phyloP scores from a whole-genome alignment of 2,797 vertebrate genomes.

The Lindbergichthys nudifrons region DNA sequence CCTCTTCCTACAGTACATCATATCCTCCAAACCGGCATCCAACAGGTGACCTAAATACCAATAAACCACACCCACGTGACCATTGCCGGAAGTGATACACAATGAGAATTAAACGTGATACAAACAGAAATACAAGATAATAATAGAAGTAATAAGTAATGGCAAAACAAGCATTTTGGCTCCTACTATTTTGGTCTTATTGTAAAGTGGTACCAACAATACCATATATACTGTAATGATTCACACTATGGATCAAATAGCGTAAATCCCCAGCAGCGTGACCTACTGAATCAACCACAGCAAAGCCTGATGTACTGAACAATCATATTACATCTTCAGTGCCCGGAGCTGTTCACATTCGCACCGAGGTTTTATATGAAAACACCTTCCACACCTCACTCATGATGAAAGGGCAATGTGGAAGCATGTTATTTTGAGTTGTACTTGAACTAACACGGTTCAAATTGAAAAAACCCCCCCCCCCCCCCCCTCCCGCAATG shows the following conservation, averaged over 20 bases:
- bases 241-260: slow-evolving; percentile 43
- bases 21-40: too few species aligned
- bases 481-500: slow-evolving; percentile 8
- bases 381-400: slow-evolving; percentile 47
- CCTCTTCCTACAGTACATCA: too few species aligned
- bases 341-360: slow-evolving; percentile 49
- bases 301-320: slow-evolving; percentile 44
- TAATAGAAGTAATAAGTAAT: too few species aligned
- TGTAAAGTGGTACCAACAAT: neutral
- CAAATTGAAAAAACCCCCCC: slow-evolving; percentile 44
- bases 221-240: slow-evolving; percentile 21
- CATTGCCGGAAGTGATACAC: too few species aligned
- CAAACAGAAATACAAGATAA: too few species aligned
- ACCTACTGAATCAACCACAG: slow-evolving; percentile 38
- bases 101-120: too few species aligned
- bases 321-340: slow-evolving; percentile 59
- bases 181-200: too few species aligned
- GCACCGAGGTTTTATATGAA: slow-evolving; percentile 33
- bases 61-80: too few species aligned
- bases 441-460: slow-evolving; percentile 56
- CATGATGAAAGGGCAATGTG: slow-evolving; percentile 54
- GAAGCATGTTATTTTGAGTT: slow-evolving; percentile 56
- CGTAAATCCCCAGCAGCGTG: slow-evolving; percentile 36
- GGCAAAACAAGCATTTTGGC: too few species aligned
- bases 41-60: too few species aligned